Conservation (phyloP, 2,113 vertebrate genomes). For the Malurus cyaneus region DNA sequence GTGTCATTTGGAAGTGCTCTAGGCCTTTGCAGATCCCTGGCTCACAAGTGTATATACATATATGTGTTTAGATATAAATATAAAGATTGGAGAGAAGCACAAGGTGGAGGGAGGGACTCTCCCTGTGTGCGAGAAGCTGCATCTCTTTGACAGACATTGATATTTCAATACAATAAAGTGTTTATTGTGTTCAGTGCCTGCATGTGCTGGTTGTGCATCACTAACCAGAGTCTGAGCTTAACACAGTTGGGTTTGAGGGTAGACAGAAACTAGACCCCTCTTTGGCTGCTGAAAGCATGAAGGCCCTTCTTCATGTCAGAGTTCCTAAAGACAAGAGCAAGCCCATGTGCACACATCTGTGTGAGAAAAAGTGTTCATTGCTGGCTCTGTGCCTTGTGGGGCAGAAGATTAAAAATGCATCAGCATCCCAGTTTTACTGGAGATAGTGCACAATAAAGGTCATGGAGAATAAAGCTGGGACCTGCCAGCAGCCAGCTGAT, state of each 20-base stretch:
- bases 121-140: not conserved
- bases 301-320: not conserved
- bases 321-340: not conserved
- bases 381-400: not conserved
- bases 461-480: not conserved
- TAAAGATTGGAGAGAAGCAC: not conserved
- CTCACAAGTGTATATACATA: not conserved
- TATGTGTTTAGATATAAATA: too few species aligned
- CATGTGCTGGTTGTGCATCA: not conserved
- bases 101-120: not conserved
- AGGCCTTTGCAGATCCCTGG: not conserved
- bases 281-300: not conserved
- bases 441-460: not conserved
- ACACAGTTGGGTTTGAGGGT: not conserved
- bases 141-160: not conserved
- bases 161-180: not conserved
- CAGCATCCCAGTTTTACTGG: not conserved
- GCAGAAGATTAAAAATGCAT: not conserved
- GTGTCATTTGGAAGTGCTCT: not conserved
- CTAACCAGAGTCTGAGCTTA: not conserved
- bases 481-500: not conserved
- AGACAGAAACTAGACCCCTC: not conserved
- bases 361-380: not conserved
- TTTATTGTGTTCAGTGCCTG: not conserved
- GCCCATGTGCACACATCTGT: fast-evolving